Evolutionary conservation across 2,113 vertebrate species (phyloP), one percentile per base, ranked within the genome.

Genomic region (Ceyx melanurus): DNA sequence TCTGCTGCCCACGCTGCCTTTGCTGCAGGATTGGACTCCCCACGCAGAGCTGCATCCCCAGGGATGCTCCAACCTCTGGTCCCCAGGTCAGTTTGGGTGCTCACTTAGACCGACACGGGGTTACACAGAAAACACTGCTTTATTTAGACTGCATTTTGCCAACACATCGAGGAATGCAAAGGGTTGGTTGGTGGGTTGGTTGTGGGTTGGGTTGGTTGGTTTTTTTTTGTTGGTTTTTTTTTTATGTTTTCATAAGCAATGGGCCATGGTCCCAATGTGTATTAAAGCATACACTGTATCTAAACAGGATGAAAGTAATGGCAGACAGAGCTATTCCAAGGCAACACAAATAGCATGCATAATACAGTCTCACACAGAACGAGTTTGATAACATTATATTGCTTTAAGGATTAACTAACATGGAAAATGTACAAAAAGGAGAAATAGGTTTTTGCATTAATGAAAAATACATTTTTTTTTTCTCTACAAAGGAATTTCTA

Each of bases 401-500:
- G 99, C 99, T 99, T 98, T 98, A 98, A 98, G 98, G 98, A 98
- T 97, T 97, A 97, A 98, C 98, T 97, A 98, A 99, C 98, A 98
- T 98, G 97, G 98, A 99, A 99, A 98, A 99, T 98, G 98, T 99
- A 99, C 99, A 99, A 99, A 99, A 98, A 98, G 98, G 98, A 99
- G 99, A 99, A 99, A 99, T 99, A 99, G 98, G 98, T 99, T 98
- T 98, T 98, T 98, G 99, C 99, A 98, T 99, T 99, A 99, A 99
- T 99, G 98, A 99, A 99, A 99, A 99, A 99, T 99, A 99, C 98
- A 99, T 98, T 98, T 98, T 98, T 98, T 68, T 65, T 33, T 66
- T 98, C 98, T 98, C 99, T 99, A 99, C 99, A 99, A 99, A 99
- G 98, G 99, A 99, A 98, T 99, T 98, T 99, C 99, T 99, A 99